Base-by-base conservation (phyloP, 1,140 invertebrate genomes). In the Plutomurus gul region DNA sequence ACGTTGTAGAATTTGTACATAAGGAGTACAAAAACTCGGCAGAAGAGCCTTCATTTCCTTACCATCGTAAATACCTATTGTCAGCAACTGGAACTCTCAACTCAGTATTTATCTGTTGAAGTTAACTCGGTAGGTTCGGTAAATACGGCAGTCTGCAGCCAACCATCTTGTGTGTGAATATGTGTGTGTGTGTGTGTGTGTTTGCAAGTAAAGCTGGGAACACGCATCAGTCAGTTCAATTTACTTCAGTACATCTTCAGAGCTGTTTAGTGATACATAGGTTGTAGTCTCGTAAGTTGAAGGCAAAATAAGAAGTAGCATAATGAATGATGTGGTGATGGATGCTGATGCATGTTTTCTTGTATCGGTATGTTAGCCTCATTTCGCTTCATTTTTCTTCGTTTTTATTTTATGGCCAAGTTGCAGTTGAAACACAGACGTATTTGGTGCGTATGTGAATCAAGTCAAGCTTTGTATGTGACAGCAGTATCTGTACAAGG, bases 241-340 rank as follows among this genome's bases (percentile, higher is more conserved):
- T n/a, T n/a, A n/a, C n/a, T n/a, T n/a, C n/a, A n/a, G n/a, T n/a
- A n/a, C n/a, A n/a, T n/a, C n/a, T n/a, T n/a, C n/a, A n/a, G n/a
- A n/a, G n/a, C n/a, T n/a, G n/a, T n/a, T n/a, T n/a, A n/a, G n/a
- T n/a, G n/a, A n/a, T n/a, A n/a, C n/a, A n/a, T n/a, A n/a, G n/a
- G n/a, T n/a, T n/a, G n/a, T n/a, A n/a, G n/a, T n/a, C n/a, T n/a
- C n/a, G n/a, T n/a, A n/a, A n/a, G n/a, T n/a, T n/a, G n/a, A n/a
- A n/a, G 27, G 56, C 27, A 65, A 65, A 65, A 65, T 65, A 33
- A 30, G 27, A 65, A 65, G 30, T 33, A 65, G 27, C 56, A 65
- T 30, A 65, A 65, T 65, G 56, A 65, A 65, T 65, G 56, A 65
- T 65, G 56, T 65, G 56, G 27, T 65, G 56, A 65, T 65, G 36